These are phyloP conservation scores for Melanerpes formicivorus DNA, from an alignment of 2,113 vertebrate species.

Conservation along the genomic window DNA sequence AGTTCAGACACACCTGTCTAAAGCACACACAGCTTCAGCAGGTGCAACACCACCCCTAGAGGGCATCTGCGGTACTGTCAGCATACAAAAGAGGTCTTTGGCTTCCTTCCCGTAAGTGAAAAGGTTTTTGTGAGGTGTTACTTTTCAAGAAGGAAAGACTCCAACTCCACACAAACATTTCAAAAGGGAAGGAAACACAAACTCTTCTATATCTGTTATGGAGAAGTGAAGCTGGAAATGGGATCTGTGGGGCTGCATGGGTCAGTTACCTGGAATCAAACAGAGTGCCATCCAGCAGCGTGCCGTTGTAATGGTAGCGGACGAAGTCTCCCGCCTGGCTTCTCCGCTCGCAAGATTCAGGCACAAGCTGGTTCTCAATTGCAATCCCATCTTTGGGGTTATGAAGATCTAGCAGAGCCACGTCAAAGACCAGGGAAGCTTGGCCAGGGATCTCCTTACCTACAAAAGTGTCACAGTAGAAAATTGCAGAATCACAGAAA, in stretches of 20 bases:
- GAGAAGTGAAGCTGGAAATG: background rate
- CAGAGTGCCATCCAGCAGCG: conserved; percentile 90
- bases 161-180: background rate
- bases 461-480: conserved; percentile 36
- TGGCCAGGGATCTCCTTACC: conserved; percentile 96
- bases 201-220: background rate
- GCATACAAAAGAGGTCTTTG: background rate
- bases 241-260: background rate
- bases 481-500: background rate
- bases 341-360: conserved; percentile 84
- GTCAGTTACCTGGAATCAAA: conserved; percentile 93
- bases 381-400: conserved; percentile 92
- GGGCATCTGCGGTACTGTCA: background rate
- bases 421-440: conserved; percentile 95
- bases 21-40: background rate
- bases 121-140: background rate
- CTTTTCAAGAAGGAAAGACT: background rate
- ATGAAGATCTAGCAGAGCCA: conserved; percentile 91
- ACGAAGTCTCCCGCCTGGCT: conserved; percentile 89
- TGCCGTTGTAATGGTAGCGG: conserved; percentile 96
- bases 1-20: accelerated
- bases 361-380: conserved; percentile 82
- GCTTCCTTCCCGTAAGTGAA: background rate
- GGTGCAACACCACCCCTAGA: background rate
- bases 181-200: background rate